Percentiles rank a stretch among this genome's conserved stretches.
Evolutionary conservation across 2,888 invertebrate genomes (phyloP).

Genomic region (Chalcis sispes): DNA sequence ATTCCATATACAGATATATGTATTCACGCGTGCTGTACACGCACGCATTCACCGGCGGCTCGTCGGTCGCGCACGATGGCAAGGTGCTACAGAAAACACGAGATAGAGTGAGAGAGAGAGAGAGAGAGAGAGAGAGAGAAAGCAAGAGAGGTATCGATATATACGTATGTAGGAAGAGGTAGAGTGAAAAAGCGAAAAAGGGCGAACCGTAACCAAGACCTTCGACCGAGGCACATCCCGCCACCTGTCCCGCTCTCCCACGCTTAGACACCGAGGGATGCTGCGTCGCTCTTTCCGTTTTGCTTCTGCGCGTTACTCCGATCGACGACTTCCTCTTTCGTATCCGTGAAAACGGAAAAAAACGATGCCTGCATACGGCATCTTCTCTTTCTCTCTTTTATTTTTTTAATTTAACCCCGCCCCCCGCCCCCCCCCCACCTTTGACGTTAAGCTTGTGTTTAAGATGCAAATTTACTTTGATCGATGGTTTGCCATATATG

Average conservation of each 20-base stretch:
- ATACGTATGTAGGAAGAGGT: constrained; percentile 42
- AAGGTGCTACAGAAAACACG: constrained; percentile 67
- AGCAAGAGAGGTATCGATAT: too few relatives aligned
- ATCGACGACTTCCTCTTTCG: too few relatives aligned
- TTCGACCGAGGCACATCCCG: constrained; percentile 55
- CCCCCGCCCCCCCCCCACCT: too few relatives aligned
- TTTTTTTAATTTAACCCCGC: constrained; percentile 1
- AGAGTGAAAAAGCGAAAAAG: constrained; percentile 46
- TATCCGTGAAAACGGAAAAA: constrained; percentile 23
- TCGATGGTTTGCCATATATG: too few relatives aligned
- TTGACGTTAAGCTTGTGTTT: too few relatives aligned
- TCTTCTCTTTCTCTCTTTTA: neutral
- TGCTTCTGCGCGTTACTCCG: neutral
- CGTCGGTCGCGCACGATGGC: too few relatives aligned
- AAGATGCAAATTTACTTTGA: too few relatives aligned
- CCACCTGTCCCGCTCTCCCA: constrained; percentile 74
- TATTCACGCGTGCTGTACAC: constrained; percentile 21
- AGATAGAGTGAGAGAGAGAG: constrained; percentile 58
- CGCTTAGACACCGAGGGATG: constrained; percentile 63
- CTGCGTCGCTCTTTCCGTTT: constrained; percentile 24
- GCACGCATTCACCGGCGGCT: too few relatives aligned
- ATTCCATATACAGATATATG: constrained; percentile 54
- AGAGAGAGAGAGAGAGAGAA: constrained; percentile 58
- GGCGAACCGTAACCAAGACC: constrained; percentile 46
- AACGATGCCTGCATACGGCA: too few relatives aligned